Conservation (phyloP, 2,888 invertebrate species). For the Nasonovia ribisnigri region DNA sequence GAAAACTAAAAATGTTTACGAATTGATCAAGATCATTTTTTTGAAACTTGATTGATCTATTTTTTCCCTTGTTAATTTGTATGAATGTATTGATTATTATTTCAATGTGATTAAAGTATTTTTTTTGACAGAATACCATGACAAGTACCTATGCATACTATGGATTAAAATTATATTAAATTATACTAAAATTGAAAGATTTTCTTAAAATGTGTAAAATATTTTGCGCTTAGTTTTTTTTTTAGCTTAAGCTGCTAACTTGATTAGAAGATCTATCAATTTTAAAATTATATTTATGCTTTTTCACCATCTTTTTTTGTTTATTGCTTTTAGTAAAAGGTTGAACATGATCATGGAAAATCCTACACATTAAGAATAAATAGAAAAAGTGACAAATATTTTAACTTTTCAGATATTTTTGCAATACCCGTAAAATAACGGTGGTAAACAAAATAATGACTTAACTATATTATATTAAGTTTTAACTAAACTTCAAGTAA, state of each 20-base stretch:
- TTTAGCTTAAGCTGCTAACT: neutral
- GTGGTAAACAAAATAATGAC: neutral
- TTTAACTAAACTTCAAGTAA: neutral
- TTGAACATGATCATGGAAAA: neutral
- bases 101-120: neutral
- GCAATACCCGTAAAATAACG: neutral
- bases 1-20: neutral
- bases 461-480: neutral
- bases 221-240: neutral
- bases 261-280: neutral
- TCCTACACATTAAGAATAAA: neutral
- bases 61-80: neutral
- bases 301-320: neutral
- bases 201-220: neutral
- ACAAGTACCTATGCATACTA: too few species aligned
- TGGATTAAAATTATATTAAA: neutral
- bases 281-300: neutral
- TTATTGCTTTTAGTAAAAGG: neutral
- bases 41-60: neutral
- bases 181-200: neutral
- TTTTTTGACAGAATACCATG: neutral
- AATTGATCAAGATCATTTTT: neutral
- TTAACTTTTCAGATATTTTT: neutral
- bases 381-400: neutral
- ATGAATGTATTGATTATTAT: too few species aligned